Evolutionary conservation across 1,140 invertebrate species (phyloP), one percentile per base, ranked within the genome.

Genomic region (Araneus ventricosus): DNA sequence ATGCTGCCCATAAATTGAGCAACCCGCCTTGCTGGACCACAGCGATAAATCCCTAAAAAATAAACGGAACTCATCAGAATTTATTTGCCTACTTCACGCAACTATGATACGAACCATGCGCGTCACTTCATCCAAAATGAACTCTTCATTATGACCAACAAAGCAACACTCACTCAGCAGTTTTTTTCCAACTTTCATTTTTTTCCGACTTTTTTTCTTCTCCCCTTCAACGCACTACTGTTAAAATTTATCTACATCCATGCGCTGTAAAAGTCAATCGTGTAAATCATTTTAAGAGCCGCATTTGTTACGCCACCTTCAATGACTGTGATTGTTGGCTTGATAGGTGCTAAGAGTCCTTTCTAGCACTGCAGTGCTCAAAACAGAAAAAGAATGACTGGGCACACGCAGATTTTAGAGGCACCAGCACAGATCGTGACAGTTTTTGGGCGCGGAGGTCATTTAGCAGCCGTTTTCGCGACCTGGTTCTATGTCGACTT

Each of bases 231-330:
- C 30, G 34, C 30, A 75, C 30, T 75, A 20, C 30, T 14, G 70
- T 20, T 37, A 34, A 37, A 75, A 75, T 75, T 75, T 75, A 75
- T 34, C 30, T 14, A 30, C 3, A 75, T 75, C 70, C 70, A 75
- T 22, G 70, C 34, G 17, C 37, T 27, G 63, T 8, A 6, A 24
- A n/a, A 88, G 14, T 39, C 59, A 70, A 70, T 45, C 22, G 61
- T n/a, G 24, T 88, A 88, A 88, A 88, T 88, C 86, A 88, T 88
- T 88, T 88, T 88, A 88, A 88, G 86, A 88, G 86, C 7, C 22
- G 86, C 86, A 88, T 88, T 88, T 70, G 86, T 88, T 70, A 88
- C 59, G 24, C 37, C 86, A n/a, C 61, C n/a, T 88, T 88, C 86
- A 88, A 88, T 88, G 86, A 52, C 61, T 34, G 86, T 45, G 59